A percentile compares a stretch with the other conserved stretches of the same genome.
Evolutionary conservation across 2,888 invertebrate genomes (phyloP).

Genomic region (Antitype chi): DNA sequence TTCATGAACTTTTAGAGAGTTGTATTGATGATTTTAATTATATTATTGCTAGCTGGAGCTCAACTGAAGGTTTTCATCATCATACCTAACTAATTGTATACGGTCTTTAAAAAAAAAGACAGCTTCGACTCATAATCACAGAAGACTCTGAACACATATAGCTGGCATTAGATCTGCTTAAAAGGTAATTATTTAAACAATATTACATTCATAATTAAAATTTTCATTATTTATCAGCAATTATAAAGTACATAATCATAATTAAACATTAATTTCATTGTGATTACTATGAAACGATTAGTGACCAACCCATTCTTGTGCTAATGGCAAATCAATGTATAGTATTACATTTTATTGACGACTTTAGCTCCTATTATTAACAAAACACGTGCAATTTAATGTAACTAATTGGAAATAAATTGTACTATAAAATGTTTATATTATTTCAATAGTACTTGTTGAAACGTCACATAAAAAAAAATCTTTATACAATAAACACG

Average conservation of each 20-base stretch:
- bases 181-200: constrained; percentile 9
- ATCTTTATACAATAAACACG: not conserved
- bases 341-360: constrained; percentile 26
- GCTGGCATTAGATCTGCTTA: not conserved
- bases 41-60: too few species aligned
- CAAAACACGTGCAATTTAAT: constrained; percentile 11
- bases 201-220: not conserved
- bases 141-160: not conserved
- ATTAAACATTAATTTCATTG: constrained; percentile 29
- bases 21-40: too few species aligned
- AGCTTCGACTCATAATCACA: not conserved
- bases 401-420: constrained; percentile 18
- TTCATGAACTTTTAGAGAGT: too few species aligned
- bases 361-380: constrained; percentile 1
- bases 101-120: too few species aligned
- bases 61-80: not conserved
- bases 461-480: too few species aligned
- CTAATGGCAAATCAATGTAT: constrained; percentile 39
- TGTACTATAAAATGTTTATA: constrained; percentile 10
- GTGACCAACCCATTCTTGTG: constrained; percentile 9
- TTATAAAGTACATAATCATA: constrained; percentile 8
- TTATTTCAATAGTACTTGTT: not conserved
- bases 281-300: constrained; percentile 32
- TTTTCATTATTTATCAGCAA: constrained; percentile 28
- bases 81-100: not conserved